A percentile compares a stretch with the other conserved stretches of the same genome.
Conservation (phyloP, 2,797 vertebrate species). For the Takifugu rubripes region DNA sequence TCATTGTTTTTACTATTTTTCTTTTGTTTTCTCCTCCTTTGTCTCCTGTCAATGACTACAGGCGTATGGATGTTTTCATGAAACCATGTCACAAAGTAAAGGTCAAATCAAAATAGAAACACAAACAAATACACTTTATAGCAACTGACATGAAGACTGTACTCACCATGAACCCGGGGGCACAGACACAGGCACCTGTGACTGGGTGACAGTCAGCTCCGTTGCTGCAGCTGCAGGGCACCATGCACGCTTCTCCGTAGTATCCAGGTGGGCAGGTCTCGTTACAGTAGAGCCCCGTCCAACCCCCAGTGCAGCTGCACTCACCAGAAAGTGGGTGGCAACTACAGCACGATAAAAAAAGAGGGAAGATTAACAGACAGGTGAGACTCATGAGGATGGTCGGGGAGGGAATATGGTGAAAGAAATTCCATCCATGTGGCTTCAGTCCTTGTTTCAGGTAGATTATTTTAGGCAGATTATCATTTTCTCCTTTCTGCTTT, state of each 20-base stretch:
- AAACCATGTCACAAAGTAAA: slow-evolving; percentile 8
- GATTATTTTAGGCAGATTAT: slow-evolving; percentile 46
- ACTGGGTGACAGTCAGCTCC: slow-evolving; percentile 91
- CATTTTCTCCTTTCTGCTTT: slow-evolving; percentile 70
- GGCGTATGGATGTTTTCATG: slow-evolving; percentile 5
- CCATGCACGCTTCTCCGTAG: slow-evolving; percentile 86
- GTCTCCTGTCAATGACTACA: neutral
- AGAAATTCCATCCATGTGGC: slow-evolving; percentile 54
- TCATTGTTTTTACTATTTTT: neutral
- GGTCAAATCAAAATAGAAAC: slow-evolving; percentile 11
- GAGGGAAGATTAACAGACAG: neutral
- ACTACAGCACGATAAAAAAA: slow-evolving; percentile 57
- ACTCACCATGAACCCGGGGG: slow-evolving; percentile 90
- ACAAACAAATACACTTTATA: neutral
- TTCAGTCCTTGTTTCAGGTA: slow-evolving; percentile 53
- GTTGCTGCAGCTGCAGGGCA: slow-evolving; percentile 87
- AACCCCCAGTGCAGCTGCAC: slow-evolving; percentile 90
- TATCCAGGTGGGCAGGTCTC: slow-evolving; percentile 88
- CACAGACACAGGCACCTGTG: slow-evolving; percentile 86
- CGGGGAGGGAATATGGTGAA: slow-evolving; percentile 26
- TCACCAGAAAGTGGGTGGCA: slow-evolving; percentile 97
- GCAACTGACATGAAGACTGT: slow-evolving; percentile 3
- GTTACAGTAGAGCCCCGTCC: slow-evolving; percentile 93
- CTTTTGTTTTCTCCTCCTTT: neutral
- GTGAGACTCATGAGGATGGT: slow-evolving; percentile 37